Base-by-base conservation (phyloP, 2,113 vertebrate species). In the Mus musculus region DNA sequence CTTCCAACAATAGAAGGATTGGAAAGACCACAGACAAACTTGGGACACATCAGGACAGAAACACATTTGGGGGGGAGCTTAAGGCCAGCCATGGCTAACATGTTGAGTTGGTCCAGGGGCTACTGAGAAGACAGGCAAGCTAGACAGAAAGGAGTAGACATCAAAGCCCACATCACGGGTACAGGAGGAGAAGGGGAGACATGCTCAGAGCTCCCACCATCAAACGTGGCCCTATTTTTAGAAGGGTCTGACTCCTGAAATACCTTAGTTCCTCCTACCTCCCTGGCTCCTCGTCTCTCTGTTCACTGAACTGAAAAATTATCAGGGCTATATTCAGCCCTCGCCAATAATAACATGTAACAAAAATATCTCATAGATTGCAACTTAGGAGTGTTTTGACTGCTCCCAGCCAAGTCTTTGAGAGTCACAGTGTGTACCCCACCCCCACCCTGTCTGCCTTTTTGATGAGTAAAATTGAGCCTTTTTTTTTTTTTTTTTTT, bases 231-330 rank as follows among this genome's bases (percentile, higher is more conserved):
- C 22, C 1, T 96, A 73, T 95, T 95, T 97, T 93, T 69, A 94
- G 73, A 95, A 95, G 61, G 19, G 52, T 94, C 92, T 96, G 90
- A 16, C 67, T 94, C 87, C 88, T 75, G 85, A 91, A 97, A 94
- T 90, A 88, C 89, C 67, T 85, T 85, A 26, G 17, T 89, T 90
- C 93, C 90, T 98, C 93, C 97, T 94, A 97, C 95, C 95, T 95
- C 90, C 71, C 95, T 92, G 78, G 39, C 56, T 93, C 84, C 73
- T 59, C 33, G 61, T 52, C 89, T 46, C 92, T 80, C 95, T 96
- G 78, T 95, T 96, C 80, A 67, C 28, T 39, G 67, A 97, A 92
- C 84, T 95, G 85, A 92, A 95, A 94, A 89, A 80, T 73, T 36
- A 94, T 91, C 78, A 92, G 82, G 88, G 90, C 93, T 93, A 59